Conservation (phyloP, 2,113 vertebrate genomes). For the Actenoides hombroni region DNA sequence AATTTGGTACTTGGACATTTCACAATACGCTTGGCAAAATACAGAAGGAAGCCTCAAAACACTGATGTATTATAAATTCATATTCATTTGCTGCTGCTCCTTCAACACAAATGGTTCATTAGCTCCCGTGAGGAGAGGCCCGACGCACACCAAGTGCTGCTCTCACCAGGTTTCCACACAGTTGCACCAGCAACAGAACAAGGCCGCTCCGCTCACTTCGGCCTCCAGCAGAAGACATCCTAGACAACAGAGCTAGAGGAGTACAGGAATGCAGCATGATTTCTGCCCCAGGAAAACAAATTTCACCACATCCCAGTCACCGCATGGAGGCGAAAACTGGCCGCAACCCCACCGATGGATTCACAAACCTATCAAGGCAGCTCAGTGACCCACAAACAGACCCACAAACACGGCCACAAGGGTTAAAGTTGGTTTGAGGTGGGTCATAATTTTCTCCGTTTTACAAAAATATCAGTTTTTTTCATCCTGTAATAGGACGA, state of each 20-base stretch:
- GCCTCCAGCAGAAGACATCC: background rate
- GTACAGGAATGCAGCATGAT: fast-evolving
- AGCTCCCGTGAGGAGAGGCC: fast-evolving
- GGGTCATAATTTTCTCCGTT: no score
- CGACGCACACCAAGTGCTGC: background rate
- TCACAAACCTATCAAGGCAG: background rate
- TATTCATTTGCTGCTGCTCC: background rate
- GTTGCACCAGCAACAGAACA: fast-evolving
- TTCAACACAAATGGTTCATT: background rate
- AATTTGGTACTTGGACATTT: background rate
- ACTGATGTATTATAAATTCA: fast-evolving
- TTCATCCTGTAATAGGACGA: background rate
- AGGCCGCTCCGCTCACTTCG: fast-evolving
- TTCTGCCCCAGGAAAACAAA: background rate
- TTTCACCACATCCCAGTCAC: background rate
- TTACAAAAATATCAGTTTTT: fast-evolving
- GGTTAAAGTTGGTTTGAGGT: fast-evolving
- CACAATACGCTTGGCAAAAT: background rate
- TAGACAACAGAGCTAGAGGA: fast-evolving
- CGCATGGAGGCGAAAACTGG: fast-evolving
- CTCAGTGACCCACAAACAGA: background rate
- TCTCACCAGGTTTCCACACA: background rate
- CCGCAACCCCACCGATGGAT: fast-evolving
- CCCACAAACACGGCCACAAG: background rate
- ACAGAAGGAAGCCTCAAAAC: background rate